Conservation (phyloP, 2,888 invertebrate genomes). For the Pristionchus arcanus region DNA sequence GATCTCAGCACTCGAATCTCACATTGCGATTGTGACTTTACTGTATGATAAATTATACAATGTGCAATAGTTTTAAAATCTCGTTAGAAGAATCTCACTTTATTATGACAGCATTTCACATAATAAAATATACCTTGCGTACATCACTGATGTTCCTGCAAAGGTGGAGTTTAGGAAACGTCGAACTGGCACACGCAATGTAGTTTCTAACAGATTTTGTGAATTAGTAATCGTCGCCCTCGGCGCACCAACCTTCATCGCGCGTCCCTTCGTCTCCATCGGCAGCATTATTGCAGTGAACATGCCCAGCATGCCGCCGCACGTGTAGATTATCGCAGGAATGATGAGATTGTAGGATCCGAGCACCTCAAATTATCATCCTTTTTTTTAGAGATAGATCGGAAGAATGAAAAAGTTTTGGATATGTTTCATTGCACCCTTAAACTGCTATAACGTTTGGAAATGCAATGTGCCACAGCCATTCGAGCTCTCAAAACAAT, state of each 20-base stretch:
- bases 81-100: neutral
- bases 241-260: conserved; percentile 25
- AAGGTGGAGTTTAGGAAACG: neutral
- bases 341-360: conserved; percentile 86
- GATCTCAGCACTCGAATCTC: conserved; percentile 9
- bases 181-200: neutral
- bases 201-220: neutral
- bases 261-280: conserved; percentile 89
- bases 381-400: neutral
- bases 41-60: conserved; percentile 8
- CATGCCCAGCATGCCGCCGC: conserved; percentile 87
- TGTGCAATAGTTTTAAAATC: neutral
- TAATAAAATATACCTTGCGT: conserved; percentile 15
- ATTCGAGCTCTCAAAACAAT: no score
- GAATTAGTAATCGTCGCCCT: neutral
- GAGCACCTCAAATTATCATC: conserved; percentile 84
- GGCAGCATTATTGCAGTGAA: conserved; percentile 88
- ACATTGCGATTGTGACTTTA: neutral
- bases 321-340: conserved; percentile 87
- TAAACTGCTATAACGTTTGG: no score
- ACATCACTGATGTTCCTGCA: conserved; percentile 44
- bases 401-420: no score
- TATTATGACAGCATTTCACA: conserved; percentile 14
- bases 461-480: no score
- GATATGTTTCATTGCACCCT: no score